Conservation (phyloP, 2,113 vertebrate genomes). For the Tachysurus fulvidraco region DNA sequence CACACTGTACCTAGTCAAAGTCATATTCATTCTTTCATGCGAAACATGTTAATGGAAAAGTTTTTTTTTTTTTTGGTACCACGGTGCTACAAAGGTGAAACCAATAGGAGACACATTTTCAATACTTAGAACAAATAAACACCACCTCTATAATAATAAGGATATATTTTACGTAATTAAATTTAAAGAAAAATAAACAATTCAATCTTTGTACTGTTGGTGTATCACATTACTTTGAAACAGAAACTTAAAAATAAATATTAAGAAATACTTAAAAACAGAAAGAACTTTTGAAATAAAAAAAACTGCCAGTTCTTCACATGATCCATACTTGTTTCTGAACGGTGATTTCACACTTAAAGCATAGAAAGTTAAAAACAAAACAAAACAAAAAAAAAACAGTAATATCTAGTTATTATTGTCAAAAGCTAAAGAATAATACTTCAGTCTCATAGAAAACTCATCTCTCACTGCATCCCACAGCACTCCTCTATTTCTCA, state of each 20-base stretch:
- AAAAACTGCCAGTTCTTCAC: not conserved
- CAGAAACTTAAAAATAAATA: too few relatives aligned
- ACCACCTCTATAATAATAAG: not conserved
- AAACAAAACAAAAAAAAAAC: not conserved
- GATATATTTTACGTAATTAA: constrained; percentile 12
- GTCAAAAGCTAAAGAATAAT: not conserved
- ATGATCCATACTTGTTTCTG: not conserved
- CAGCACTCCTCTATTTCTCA: not conserved
- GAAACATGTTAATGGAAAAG: not conserved
- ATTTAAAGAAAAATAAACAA: constrained; percentile 6
- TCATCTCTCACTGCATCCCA: not conserved
- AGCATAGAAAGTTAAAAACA: not conserved
- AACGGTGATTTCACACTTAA: not conserved
- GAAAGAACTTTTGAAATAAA: not conserved
- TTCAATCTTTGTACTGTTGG: not conserved
- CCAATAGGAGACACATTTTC: not conserved
- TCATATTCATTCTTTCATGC: not conserved
- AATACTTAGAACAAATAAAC: not conserved
- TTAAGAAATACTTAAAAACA: too few relatives aligned
- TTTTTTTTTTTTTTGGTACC: not conserved
- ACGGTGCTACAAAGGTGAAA: not conserved
- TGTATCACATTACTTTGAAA: constrained; percentile 28
- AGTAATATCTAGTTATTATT: not conserved
- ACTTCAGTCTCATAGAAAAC: not conserved
- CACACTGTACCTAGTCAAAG: constrained; percentile 5